phyloP scores from a whole-genome alignment of 2,888 invertebrate species.

The Acleris emargana region DNA sequence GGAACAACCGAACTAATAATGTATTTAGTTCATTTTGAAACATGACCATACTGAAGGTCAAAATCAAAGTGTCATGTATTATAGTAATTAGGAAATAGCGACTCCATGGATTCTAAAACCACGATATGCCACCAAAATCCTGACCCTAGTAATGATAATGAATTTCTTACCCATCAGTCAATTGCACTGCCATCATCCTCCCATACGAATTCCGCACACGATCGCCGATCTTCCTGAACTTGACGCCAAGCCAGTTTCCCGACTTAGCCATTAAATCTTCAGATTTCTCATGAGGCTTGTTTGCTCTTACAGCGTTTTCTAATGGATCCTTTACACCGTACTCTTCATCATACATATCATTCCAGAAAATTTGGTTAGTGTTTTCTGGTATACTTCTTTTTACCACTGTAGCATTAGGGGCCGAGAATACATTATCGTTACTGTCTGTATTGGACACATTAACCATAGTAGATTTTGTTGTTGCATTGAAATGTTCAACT shows the following conservation, averaged over 20 bases:
- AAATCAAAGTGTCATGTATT: no score
- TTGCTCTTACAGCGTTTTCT: conserved; percentile 50
- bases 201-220: conserved; percentile 41
- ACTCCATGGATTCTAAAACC: no score
- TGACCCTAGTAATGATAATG: no score
- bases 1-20: no score
- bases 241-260: conserved; percentile 61
- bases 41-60: no score
- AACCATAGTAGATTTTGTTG: conserved; percentile 1
- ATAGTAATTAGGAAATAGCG: no score
- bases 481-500: not conserved
- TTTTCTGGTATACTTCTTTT: conserved; percentile 58
- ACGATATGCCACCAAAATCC: no score
- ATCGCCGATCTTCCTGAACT: conserved; percentile 54
- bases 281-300: conserved; percentile 47
- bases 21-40: no score
- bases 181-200: conserved; percentile 11
- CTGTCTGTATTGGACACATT: conserved; percentile 2
- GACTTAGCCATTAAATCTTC: conserved; percentile 55
- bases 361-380: conserved; percentile 64
- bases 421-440: not conserved
- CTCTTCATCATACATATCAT: conserved; percentile 72
- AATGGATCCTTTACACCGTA: conserved; percentile 61
- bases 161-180: conserved; percentile 9
- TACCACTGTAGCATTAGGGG: conserved; percentile 44